Evolutionary conservation across 2,888 invertebrate genomes (phyloP).

Genomic region (Platypus cylindrus): DNA sequence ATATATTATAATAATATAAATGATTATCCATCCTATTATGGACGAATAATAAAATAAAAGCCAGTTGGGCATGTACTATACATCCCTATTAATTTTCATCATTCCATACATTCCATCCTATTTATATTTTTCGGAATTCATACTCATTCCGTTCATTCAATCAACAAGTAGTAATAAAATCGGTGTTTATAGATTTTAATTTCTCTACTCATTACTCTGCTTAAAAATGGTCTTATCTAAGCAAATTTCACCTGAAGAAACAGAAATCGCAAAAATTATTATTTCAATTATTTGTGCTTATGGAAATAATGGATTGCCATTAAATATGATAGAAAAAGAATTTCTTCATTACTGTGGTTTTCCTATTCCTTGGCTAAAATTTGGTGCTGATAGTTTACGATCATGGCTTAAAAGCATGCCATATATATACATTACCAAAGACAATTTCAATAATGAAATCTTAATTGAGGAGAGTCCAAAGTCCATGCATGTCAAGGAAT

Average conservation of each 20-base stretch:
- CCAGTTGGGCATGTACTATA: too few relatives aligned
- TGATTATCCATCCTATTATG: too few relatives aligned
- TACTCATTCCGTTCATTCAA: too few relatives aligned
- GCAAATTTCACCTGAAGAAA: slow-evolving; percentile 16
- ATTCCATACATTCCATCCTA: too few relatives aligned
- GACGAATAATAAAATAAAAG: too few relatives aligned
- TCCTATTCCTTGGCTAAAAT: slow-evolving; percentile 22
- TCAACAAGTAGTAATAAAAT: too few relatives aligned
- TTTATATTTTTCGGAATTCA: too few relatives aligned
- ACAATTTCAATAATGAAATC: slow-evolving; percentile 19
- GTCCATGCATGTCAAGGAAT: slow-evolving; percentile 21
- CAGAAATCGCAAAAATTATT: slow-evolving; percentile 17
- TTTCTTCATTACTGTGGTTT: slow-evolving; percentile 20
- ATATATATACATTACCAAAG: slow-evolving; percentile 21
- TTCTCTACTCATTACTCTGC: too few relatives aligned
- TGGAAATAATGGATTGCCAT: slow-evolving; percentile 21
- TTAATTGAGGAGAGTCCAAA: slow-evolving; percentile 23
- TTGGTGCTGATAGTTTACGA: slow-evolving; percentile 19
- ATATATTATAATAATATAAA: too few relatives aligned
- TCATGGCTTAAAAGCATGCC: slow-evolving; percentile 23
- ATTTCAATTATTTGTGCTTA: slow-evolving; percentile 21
- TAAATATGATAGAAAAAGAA: slow-evolving; percentile 20
- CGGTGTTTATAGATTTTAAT: too few relatives aligned
- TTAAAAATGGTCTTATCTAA: slow-evolving; percentile 8
- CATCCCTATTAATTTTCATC: too few relatives aligned